A percentile compares a stretch with the other conserved stretches of the same genome.
Conservation (phyloP, 2,797 vertebrate species). For the Phrynocephalus guinanensis region DNA sequence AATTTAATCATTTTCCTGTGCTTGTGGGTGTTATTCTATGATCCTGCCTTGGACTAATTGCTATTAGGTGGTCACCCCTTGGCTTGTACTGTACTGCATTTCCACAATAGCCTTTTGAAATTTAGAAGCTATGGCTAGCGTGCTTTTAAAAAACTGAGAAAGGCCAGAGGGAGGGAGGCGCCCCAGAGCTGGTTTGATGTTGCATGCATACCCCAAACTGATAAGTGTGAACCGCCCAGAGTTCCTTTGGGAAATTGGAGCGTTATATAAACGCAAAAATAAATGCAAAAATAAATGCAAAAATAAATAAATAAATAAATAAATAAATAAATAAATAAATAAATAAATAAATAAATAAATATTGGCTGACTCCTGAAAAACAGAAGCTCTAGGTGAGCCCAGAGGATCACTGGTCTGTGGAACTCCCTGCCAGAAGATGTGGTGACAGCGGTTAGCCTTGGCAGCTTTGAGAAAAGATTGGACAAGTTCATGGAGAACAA, state of each 20-base stretch:
- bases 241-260: too few species aligned
- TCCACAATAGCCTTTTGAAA: neutral
- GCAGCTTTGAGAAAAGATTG: too few species aligned
- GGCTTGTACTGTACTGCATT: neutral
- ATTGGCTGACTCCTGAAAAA: fast-evolving
- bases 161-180: neutral
- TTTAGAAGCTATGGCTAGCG: neutral
- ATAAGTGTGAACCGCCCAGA: neutral
- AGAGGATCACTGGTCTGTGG: too few species aligned
- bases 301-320: too few species aligned
- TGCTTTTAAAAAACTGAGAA: neutral
- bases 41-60: neutral
- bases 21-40: too few species aligned
- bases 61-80: neutral
- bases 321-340: too few species aligned
- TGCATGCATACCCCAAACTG: neutral
- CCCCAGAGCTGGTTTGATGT: neutral
- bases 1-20: neutral
- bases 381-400: fast-evolving
- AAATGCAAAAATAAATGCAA: too few species aligned
- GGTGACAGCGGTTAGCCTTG: too few species aligned
- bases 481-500: too few species aligned
- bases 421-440: too few species aligned
- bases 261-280: too few species aligned
- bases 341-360: neutral